phyloP scores from a whole-genome alignment of 2,888 invertebrate genomes.

The Glyphotaelius pellucidus region DNA sequence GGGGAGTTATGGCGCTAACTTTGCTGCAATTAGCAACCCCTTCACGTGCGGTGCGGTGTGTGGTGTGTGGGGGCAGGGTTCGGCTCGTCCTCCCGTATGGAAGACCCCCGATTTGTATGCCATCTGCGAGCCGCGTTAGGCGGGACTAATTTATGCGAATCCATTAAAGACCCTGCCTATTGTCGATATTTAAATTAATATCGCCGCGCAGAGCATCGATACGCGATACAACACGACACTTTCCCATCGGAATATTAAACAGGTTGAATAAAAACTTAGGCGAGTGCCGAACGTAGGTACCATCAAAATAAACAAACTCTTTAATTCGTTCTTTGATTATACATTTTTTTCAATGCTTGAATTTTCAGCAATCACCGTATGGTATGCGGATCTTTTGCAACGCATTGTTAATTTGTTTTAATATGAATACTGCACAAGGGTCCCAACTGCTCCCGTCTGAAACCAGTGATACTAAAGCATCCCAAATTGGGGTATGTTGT shows the following conservation, averaged over 20 bases:
- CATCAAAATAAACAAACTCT: neutral
- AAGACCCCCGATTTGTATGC: neutral
- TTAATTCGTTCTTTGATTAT: neutral
- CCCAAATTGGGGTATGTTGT: no score
- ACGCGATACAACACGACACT: conserved; percentile 5
- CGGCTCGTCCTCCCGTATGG: neutral
- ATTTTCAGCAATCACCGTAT: neutral
- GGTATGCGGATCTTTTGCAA: neutral
- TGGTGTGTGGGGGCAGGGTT: neutral
- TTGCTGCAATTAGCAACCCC: neutral
- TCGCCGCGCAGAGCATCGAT: neutral
- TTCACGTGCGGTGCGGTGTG: neutral
- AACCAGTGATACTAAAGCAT: no score
- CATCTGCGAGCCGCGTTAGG: conserved; percentile 17
- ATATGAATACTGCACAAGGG: no score
- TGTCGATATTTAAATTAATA: conserved; percentile 21
- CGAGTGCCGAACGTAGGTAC: neutral
- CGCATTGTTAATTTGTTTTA: no score
- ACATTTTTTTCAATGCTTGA: neutral
- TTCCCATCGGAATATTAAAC: conserved; percentile 16
- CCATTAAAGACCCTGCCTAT: conserved; percentile 27
- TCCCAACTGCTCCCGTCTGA: no score
- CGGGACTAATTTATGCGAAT: conserved; percentile 40
- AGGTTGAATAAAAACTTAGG: neutral
- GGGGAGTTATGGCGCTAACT: neutral